These are phyloP conservation scores for Aricia artaxerxes DNA, from an alignment of 2,888 invertebrate species.

Conservation along the genomic window DNA sequence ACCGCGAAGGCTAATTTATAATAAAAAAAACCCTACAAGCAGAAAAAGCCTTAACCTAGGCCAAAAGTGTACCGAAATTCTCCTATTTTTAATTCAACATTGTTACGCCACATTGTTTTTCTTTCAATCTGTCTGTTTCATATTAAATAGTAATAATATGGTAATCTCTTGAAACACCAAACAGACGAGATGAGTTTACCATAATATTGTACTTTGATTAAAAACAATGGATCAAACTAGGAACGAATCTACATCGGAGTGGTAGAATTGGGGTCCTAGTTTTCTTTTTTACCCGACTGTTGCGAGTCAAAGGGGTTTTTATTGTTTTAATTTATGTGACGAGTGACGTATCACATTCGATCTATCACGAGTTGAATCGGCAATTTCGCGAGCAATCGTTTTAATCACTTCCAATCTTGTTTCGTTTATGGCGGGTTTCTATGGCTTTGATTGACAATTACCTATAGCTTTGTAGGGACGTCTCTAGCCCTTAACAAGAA, in stretches of 20 bases:
- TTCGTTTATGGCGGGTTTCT: not conserved
- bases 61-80: too few relatives aligned
- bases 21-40: too few relatives aligned
- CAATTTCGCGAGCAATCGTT: not conserved
- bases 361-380: not conserved
- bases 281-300: not conserved
- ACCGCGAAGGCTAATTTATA: too few relatives aligned
- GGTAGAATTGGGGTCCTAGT: not conserved
- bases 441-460: not conserved
- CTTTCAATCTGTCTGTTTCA: too few relatives aligned
- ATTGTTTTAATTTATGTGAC: constrained; percentile 4
- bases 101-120: too few relatives aligned
- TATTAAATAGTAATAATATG: too few relatives aligned
- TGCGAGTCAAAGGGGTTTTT: not conserved
- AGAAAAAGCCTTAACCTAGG: too few relatives aligned
- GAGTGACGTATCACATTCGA: not conserved
- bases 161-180: too few relatives aligned
- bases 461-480: not conserved
- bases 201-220: not conserved
- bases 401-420: not conserved
- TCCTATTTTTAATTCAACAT: too few relatives aligned
- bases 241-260: not conserved
- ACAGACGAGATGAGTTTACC: too few relatives aligned
- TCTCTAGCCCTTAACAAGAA: not conserved
- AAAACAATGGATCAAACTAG: not conserved